Percentiles rank a stretch among this genome's conserved stretches.
These are phyloP conservation scores for Pilophorus perplexus DNA, from an alignment of 2,888 invertebrate genomes.

Conservation along the genomic window DNA sequence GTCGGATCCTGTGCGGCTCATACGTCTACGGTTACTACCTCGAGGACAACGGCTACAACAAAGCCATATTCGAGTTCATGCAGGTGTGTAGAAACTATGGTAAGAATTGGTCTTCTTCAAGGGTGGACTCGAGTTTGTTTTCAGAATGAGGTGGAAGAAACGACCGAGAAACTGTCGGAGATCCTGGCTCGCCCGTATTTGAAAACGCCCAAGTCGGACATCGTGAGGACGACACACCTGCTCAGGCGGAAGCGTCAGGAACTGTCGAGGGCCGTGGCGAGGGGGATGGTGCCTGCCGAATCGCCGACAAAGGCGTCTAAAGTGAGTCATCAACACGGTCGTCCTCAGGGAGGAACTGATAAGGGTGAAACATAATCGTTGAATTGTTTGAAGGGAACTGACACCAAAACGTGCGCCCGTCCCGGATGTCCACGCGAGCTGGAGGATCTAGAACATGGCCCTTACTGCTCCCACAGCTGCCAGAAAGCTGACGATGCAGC, in stretches of 20 bases:
- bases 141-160: constrained; percentile 60
- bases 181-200: constrained; percentile 65
- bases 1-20: constrained; percentile 63
- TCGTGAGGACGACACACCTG: constrained; percentile 61
- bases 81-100: too few relatives aligned
- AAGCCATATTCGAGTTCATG: constrained; percentile 64
- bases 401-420: constrained; percentile 29
- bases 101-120: too few relatives aligned
- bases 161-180: constrained; percentile 64
- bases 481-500: constrained; percentile 20
- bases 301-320: constrained; percentile 24
- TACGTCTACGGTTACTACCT: constrained; percentile 63
- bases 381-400: constrained; percentile 3
- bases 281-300: constrained; percentile 48
- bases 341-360: not conserved
- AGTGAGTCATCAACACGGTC: not conserved
- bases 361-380: not conserved
- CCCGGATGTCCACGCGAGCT: constrained; percentile 18
- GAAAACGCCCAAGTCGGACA: constrained; percentile 61
- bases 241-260: constrained; percentile 61
- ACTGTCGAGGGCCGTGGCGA: constrained; percentile 54
- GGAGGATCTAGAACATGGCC: constrained; percentile 26
- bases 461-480: constrained; percentile 8
- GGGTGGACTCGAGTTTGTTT: too few relatives aligned
- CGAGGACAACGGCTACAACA: constrained; percentile 55